phyloP scores from a whole-genome alignment of 2,797 vertebrate species.

The Chanos chanos region DNA sequence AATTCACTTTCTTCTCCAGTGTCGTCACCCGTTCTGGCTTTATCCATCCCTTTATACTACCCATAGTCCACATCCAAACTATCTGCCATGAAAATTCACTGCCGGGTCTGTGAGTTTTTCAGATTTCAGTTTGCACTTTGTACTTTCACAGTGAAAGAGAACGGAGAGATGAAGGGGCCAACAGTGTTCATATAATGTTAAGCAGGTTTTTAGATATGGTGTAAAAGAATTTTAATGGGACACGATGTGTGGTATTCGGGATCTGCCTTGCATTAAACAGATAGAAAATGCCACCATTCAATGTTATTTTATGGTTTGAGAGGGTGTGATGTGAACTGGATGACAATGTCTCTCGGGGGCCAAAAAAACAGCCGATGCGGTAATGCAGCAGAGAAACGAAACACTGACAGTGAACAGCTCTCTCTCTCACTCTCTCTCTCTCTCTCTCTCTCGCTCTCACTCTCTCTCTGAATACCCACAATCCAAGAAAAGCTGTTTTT shows the following conservation, averaged over 20 bases:
- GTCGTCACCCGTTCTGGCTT: too few relatives aligned
- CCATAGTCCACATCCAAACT: too few relatives aligned
- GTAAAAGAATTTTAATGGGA: too few relatives aligned
- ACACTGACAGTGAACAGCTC: constrained; percentile 7
- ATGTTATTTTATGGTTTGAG: constrained; percentile 14
- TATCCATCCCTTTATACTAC: too few relatives aligned
- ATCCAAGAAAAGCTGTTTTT: constrained; percentile 49
- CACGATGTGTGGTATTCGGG: neutral
- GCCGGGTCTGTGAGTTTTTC: too few relatives aligned
- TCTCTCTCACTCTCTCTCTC: constrained; percentile 16
- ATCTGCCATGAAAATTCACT: too few relatives aligned
- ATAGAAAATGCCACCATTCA: constrained; percentile 12
- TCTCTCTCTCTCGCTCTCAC: constrained; percentile 17
- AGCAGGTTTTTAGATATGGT: too few relatives aligned
- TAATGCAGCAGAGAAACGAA: neutral
- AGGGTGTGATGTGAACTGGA: constrained; percentile 17
- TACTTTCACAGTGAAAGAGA: too few relatives aligned
- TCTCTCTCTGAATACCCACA: constrained; percentile 44
- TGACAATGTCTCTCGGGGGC: constrained; percentile 19
- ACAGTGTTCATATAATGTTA: too few relatives aligned
- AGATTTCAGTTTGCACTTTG: too few relatives aligned
- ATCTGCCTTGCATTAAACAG: constrained; percentile 2
- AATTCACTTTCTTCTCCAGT: neutral
- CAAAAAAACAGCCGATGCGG: constrained; percentile 23
- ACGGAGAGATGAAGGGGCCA: too few relatives aligned